Evolutionary conservation across 1,140 invertebrate species (phyloP), one percentile per base, ranked within the genome.

Genomic region (Battus philenor): DNA sequence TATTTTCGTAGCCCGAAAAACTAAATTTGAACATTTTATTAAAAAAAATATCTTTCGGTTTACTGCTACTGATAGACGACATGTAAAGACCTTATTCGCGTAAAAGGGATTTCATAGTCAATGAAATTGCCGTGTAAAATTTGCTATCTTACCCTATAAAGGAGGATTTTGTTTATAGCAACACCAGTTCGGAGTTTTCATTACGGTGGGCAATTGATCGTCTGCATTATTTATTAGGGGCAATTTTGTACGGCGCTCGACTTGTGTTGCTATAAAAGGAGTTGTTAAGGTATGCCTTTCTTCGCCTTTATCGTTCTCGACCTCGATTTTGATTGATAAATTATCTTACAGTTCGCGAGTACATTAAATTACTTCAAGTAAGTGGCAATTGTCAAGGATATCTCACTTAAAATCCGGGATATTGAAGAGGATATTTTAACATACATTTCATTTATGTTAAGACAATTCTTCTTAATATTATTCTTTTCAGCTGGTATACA

Each of bases 111-210:
- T 65, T 66, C 41, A 18, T 10, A 30, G 44, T 41, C 27, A 48
- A 44, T 50, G 60, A 48, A 43, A 53, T 50, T 49, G 47, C 59
- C 64, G 59, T 73, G 72, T 69, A 71, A 77, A 76, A 66, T 66
- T 60, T 53, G 57, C 70, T 57, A 72, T 68, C 59, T 64, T 57
- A 64, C 48, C 58, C 58, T 54, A 68, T 75, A 75, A 78, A 78
- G 50, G 53, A 51, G 69, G 74, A 78, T 75, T 75, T 63, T 68
- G 71, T 78, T 78, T 78, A 78, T 68, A 61, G 56, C 59, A 46
- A 63, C 58, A 64, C 71, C 74, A 78, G 75, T 75, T 78, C 61
- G 74, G 65, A 47, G 64, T 44, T 77, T 77, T 77, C 73, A 77
- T 77, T 77, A 73, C 65, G 41, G 47, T 38, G 50, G 45, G 54